Percentiles rank a stretch among this genome's conserved stretches.
phyloP scores from a whole-genome alignment of 2,888 invertebrate species.

The Mythimna lalbum region DNA sequence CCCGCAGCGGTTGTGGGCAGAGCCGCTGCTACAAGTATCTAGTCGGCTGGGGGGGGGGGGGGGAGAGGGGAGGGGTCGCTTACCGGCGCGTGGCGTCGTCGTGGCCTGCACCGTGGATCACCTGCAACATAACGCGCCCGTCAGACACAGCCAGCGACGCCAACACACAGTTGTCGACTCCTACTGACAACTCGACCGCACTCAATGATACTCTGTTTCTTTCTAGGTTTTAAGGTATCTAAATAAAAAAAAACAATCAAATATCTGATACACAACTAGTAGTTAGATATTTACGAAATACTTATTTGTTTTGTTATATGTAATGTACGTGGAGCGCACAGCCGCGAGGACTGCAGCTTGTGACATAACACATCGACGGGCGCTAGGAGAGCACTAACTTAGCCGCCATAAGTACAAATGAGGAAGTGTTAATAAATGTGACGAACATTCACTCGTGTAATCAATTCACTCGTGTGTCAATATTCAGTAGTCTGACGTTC shows the following conservation, averaged over 20 bases:
- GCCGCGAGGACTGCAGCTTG: neutral
- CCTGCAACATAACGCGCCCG: slow-evolving; percentile 65
- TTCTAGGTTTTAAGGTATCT: neutral
- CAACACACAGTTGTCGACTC: too few relatives aligned
- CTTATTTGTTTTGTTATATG: neutral
- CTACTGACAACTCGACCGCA: neutral
- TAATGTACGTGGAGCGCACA: neutral
- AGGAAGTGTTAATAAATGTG: neutral
- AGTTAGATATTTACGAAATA: neutral
- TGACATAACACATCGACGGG: neutral
- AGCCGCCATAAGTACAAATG: neutral
- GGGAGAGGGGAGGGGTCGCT: slow-evolving; percentile 34
- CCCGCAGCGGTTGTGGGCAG: neutral
- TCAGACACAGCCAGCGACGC: too few relatives aligned
- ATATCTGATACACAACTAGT: neutral
- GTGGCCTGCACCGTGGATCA: slow-evolving; percentile 73
- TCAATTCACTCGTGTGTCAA: too few relatives aligned
- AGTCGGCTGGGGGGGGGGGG: neutral
- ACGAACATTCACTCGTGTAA: neutral
- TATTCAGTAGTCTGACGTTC: neutral
- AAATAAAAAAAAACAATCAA: neutral
- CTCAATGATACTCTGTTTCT: neutral
- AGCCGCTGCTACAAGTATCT: slow-evolving; percentile 9
- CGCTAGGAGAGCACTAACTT: neutral
- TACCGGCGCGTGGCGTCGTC: slow-evolving; percentile 64